Percentiles rank a stretch among this genome's conserved stretches.
phyloP scores from a whole-genome alignment of 2,888 invertebrate species.

The Ochlodes sylvanus region DNA sequence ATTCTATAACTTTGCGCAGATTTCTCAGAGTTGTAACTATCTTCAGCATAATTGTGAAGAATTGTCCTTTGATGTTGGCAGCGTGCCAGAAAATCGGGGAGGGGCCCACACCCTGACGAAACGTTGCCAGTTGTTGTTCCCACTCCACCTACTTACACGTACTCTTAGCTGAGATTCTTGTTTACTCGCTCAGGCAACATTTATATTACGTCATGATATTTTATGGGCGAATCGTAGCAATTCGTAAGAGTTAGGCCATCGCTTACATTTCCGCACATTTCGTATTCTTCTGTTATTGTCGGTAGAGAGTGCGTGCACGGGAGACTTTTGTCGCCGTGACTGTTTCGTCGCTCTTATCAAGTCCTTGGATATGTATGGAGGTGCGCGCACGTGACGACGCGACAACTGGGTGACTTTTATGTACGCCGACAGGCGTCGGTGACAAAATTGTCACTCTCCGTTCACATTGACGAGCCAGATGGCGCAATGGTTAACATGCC shows the following conservation, averaged over 20 bases:
- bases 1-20: slow-evolving; percentile 19
- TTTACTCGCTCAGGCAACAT: slow-evolving; percentile 19
- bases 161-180: slow-evolving; percentile 18
- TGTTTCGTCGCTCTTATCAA: too few species aligned
- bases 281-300: not conserved
- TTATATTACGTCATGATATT: slow-evolving; percentile 28
- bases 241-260: not conserved
- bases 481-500: too few species aligned
- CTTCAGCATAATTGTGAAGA: slow-evolving; percentile 25
- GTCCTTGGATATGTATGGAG: too few species aligned
- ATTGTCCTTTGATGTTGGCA: slow-evolving; percentile 40
- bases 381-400: too few species aligned
- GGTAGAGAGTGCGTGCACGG: too few species aligned
- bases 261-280: not conserved
- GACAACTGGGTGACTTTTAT: too few species aligned
- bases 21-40: slow-evolving; percentile 23
- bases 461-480: too few species aligned
- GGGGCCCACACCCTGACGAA: slow-evolving; percentile 24
- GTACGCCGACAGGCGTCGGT: too few species aligned
- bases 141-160: slow-evolving; percentile 33
- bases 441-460: too few species aligned
- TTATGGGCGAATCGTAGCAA: slow-evolving; percentile 9
- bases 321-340: too few species aligned
- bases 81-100: slow-evolving; percentile 37
- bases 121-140: slow-evolving; percentile 24